Evolutionary conservation across 2,113 vertebrate genomes (phyloP).

Genomic region (Trochalopteron elliotii): DNA sequence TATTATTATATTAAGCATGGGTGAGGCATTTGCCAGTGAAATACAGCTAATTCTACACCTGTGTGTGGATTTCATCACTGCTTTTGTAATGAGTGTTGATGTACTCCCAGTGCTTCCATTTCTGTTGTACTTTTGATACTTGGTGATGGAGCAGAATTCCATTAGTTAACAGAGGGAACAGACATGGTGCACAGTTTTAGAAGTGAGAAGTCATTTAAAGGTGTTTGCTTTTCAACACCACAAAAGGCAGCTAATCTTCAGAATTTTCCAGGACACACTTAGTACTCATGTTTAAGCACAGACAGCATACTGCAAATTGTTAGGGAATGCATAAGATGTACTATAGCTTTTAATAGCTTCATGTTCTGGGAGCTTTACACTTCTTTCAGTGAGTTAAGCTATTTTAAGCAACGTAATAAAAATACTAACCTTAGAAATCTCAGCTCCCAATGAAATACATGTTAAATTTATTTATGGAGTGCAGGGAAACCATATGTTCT

Average conservation of each 20-base stretch:
- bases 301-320: neutral
- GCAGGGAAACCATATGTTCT: neutral
- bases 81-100: neutral
- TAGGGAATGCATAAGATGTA: neutral
- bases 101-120: neutral
- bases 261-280: neutral
- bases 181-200: neutral
- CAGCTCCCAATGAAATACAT: neutral
- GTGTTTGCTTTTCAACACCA: neutral
- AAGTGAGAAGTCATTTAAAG: neutral
- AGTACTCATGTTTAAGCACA: neutral
- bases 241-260: neutral
- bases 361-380: neutral
- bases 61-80: neutral
- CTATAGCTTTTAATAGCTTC: neutral
- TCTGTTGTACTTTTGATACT: neutral
- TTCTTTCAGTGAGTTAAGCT: neutral
- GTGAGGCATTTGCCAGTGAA: neutral
- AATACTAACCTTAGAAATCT: constrained; percentile 12
- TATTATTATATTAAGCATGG: neutral
- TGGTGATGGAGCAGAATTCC: neutral
- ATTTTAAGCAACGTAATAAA: constrained; percentile 13
- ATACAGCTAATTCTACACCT: neutral
- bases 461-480: constrained; percentile 3
- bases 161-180: neutral